Percentiles rank a stretch among this genome's conserved stretches.
Evolutionary conservation across 2,888 invertebrate genomes (phyloP).

Genomic region (Erebia palarica): DNA sequence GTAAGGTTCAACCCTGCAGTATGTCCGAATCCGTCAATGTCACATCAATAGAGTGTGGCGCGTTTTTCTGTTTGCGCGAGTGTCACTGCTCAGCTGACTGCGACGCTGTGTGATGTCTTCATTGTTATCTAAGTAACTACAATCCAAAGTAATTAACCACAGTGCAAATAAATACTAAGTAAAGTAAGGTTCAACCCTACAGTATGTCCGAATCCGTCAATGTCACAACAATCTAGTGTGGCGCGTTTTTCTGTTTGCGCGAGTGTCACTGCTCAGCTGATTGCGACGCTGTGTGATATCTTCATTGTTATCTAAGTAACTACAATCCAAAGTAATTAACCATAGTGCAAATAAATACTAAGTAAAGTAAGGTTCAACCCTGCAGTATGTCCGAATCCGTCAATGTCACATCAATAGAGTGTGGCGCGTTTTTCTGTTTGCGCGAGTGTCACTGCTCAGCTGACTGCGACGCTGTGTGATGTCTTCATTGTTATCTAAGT

Average conservation of each 20-base stretch:
- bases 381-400: slow-evolving; percentile 65
- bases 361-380: slow-evolving; percentile 51
- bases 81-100: slow-evolving; percentile 35
- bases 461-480: slow-evolving; percentile 31
- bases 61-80: slow-evolving; percentile 59
- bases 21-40: slow-evolving; percentile 76
- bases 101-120: slow-evolving; percentile 36
- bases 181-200: slow-evolving; percentile 52
- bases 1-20: slow-evolving; percentile 52
- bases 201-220: slow-evolving; percentile 71
- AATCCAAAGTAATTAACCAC: background rate
- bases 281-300: slow-evolving; percentile 33
- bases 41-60: slow-evolving; percentile 72
- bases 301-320: slow-evolving; percentile 12
- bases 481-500: too few species aligned
- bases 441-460: slow-evolving; percentile 37
- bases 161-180: background rate
- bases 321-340: background rate
- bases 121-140: background rate
- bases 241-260: slow-evolving; percentile 60
- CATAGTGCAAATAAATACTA: background rate
- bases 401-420: slow-evolving; percentile 78
- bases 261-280: slow-evolving; percentile 37
- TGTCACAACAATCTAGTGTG: slow-evolving; percentile 76
- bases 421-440: slow-evolving; percentile 62